Evolutionary conservation across 2,797 vertebrate species (phyloP).

Genomic region (Propithecus deckenii): DNA sequence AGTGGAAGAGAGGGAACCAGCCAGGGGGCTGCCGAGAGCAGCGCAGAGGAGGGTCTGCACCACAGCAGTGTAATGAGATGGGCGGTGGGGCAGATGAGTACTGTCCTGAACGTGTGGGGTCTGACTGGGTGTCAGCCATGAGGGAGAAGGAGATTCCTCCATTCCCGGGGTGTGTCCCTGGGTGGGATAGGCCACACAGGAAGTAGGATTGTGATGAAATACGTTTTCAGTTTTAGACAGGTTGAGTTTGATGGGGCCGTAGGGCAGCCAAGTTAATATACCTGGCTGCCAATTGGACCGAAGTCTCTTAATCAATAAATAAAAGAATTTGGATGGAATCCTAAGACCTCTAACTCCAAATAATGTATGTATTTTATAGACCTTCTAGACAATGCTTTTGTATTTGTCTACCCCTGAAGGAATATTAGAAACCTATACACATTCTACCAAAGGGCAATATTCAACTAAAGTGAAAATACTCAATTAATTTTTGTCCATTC

Average conservation of each 20-base stretch:
- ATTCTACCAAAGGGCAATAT: slow-evolving; percentile 81
- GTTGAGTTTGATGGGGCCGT: neutral
- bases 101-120: neutral
- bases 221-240: neutral
- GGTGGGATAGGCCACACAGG: neutral
- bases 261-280: neutral
- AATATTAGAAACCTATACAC: neutral
- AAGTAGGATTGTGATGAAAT: neutral
- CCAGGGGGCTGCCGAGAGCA: neutral
- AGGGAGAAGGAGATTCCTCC: neutral
- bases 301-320: neutral
- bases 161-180: neutral
- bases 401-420: neutral
- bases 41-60: neutral
- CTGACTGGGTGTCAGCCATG: neutral
- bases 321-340: neutral
- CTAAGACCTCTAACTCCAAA: neutral
- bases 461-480: slow-evolving; percentile 36
- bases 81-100: neutral
- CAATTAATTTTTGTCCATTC: neutral
- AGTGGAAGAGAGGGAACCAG: neutral
- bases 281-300: neutral
- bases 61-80: accelerated
- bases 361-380: neutral
- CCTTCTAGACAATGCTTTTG: neutral